Base-by-base conservation (phyloP, 2,888 invertebrate species). In the Scaptomyza tumidula region DNA sequence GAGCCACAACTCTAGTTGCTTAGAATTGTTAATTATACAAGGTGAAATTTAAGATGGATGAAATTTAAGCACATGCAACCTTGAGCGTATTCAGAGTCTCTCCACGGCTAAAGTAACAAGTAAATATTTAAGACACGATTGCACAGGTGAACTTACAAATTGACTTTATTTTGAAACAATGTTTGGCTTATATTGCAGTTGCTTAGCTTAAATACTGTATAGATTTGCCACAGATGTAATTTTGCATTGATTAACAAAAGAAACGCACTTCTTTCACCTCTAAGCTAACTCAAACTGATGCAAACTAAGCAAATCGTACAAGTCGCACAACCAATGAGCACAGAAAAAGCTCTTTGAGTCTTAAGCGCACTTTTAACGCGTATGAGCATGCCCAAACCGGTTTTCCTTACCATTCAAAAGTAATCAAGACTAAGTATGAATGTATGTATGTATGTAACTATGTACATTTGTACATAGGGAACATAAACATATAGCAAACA, bases 331-430 rank as follows among this genome's bases (percentile, higher is more conserved):
- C 41, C 46, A 44, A 52, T 61, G 49, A 35, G 48, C 67, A 57
- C 35, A 49, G 43, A 58, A 73, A 74, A 75, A 75, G 78, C 74
- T 78, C 69, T 59, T 61, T 44, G 11, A 45, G 68, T 48, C 61
- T 61, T 61, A 58, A 71, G 48, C 31, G 71, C 53, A 71, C 39
- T 56, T 54, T 44, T 41, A 29, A 31, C 16, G n/a, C 16, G 29
- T 55, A 55, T 53, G 46, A 56, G 43, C 41, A 24, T 16, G 48
- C 16, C n/a, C 53, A 66, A 75, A 78, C 78, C 75, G 69, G 78
- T 78, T 75, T 78, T 78, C 49, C 16, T 48, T 6, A 7, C 50
- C 74, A 67, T 59, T 60, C 46, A 68, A 52, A 59, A 76, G 59
- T 61, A 62, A 58, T 54, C 48, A 57, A 50, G 6, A 33, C 14